These are phyloP conservation scores for Gastrophysa polygoni DNA, from an alignment of 2,888 invertebrate species.

Conservation along the genomic window DNA sequence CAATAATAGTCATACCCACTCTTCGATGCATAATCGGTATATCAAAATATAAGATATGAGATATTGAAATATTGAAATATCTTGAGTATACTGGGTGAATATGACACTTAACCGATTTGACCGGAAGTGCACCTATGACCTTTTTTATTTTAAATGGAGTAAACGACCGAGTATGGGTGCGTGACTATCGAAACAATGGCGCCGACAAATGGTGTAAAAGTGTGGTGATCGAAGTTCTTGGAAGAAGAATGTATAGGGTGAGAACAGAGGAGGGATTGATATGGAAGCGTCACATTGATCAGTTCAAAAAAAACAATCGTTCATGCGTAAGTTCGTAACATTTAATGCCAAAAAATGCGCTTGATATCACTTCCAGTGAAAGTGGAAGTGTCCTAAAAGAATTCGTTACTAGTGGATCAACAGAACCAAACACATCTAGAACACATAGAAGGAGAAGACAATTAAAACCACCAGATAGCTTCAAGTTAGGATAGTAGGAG, in stretches of 20 bases:
- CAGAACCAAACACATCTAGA: not conserved
- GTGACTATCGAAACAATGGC: not conserved
- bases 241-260: constrained; percentile 2
- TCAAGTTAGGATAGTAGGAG: not conserved
- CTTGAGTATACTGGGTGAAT: too few species aligned
- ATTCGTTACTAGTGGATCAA: not conserved
- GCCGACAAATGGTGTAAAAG: not conserved
- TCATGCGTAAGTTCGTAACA: not conserved
- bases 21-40: too few species aligned
- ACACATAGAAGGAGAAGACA: not conserved
- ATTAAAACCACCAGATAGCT: constrained; percentile 3
- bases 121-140: too few species aligned
- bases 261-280: not conserved
- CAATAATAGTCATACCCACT: too few species aligned
- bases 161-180: constrained; percentile 7
- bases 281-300: constrained; percentile 9
- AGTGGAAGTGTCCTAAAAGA: not conserved
- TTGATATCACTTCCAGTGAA: not conserved
- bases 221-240: not conserved
- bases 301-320: not conserved
- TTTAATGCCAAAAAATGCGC: not conserved
- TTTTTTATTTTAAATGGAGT: too few species aligned
- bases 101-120: too few species aligned
- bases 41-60: too few species aligned
- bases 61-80: too few species aligned